Evolutionary conservation across 2,797 vertebrate genomes (phyloP).

Genomic region (Moxostoma hubbsi): DNA sequence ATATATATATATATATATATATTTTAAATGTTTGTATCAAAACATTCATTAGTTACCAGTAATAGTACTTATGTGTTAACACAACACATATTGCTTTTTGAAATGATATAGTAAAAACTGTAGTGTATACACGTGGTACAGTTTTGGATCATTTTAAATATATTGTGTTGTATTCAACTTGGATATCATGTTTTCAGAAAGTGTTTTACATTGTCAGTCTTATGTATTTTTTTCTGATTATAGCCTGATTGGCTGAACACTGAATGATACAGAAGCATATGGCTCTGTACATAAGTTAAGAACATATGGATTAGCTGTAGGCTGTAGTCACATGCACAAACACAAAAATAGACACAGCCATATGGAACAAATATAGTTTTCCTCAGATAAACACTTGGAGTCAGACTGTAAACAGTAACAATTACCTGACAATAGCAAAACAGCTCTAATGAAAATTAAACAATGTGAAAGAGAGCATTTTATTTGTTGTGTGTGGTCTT

Average conservation of each 20-base stretch:
- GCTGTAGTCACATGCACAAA: conserved; percentile 16
- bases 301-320: conserved; percentile 37
- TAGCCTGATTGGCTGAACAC: neutral
- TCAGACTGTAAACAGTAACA: conserved; percentile 44
- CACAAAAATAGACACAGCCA: conserved; percentile 10
- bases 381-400: conserved; percentile 39
- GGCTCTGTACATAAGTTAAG: conserved; percentile 13
- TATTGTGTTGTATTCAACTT: too few species aligned
- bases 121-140: neutral
- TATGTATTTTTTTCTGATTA: neutral
- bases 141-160: neutral
- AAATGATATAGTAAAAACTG: too few species aligned
- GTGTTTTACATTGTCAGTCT: neutral
- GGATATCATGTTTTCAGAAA: neutral
- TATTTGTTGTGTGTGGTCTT: neutral
- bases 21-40: too few species aligned
- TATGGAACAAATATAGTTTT: conserved; percentile 47
- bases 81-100: neutral
- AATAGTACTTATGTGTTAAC: neutral
- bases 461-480: neutral
- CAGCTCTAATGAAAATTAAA: conserved; percentile 40
- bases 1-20: too few species aligned
- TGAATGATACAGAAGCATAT: conserved; percentile 17
- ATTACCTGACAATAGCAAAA: conserved; percentile 33
- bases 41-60: neutral